phyloP scores from a whole-genome alignment of 2,113 vertebrate species.

The Rousettus leschenaultii region DNA sequence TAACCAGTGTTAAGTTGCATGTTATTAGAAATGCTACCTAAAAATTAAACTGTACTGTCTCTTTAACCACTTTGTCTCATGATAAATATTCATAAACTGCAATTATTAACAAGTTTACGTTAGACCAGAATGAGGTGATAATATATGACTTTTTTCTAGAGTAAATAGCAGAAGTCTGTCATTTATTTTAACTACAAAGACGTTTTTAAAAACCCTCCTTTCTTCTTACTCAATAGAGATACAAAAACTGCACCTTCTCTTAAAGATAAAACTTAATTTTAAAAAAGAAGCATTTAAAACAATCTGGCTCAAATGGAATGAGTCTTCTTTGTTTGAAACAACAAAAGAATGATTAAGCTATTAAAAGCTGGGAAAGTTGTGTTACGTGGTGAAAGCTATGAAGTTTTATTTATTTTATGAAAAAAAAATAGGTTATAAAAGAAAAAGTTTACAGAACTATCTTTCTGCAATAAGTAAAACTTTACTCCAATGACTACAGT shows the following conservation, averaged over 20 bases:
- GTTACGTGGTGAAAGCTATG: neutral
- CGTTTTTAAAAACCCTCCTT: neutral
- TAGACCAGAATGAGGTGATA: slow-evolving; percentile 40
- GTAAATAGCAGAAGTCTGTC: slow-evolving; percentile 29
- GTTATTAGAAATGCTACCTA: slow-evolving; percentile 34
- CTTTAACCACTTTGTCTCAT: slow-evolving; percentile 29
- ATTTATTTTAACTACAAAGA: slow-evolving; percentile 43
- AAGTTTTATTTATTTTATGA: neutral
- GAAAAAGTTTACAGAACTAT: neutral
- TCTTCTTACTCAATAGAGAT: slow-evolving; percentile 45
- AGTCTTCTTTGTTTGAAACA: slow-evolving; percentile 52
- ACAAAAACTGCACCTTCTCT: slow-evolving; percentile 56
- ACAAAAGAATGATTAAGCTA: slow-evolving; percentile 60
- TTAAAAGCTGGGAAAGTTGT: slow-evolving; percentile 31
- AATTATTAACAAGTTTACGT: slow-evolving; percentile 71
- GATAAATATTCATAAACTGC: slow-evolving; percentile 62
- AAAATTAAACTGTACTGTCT: slow-evolving; percentile 56
- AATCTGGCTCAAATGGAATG: neutral
- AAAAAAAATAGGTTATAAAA: neutral
- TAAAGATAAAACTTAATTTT: slow-evolving; percentile 52
- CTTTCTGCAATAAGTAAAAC: neutral
- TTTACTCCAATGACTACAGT: neutral
- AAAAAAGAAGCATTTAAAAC: slow-evolving; percentile 53
- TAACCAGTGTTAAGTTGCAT: neutral
- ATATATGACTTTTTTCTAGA: slow-evolving; percentile 13